Percentiles rank a stretch among this genome's conserved stretches.
Conservation (phyloP, 92 coral and sea anemone species). For the Nematostella vectensis region DNA sequence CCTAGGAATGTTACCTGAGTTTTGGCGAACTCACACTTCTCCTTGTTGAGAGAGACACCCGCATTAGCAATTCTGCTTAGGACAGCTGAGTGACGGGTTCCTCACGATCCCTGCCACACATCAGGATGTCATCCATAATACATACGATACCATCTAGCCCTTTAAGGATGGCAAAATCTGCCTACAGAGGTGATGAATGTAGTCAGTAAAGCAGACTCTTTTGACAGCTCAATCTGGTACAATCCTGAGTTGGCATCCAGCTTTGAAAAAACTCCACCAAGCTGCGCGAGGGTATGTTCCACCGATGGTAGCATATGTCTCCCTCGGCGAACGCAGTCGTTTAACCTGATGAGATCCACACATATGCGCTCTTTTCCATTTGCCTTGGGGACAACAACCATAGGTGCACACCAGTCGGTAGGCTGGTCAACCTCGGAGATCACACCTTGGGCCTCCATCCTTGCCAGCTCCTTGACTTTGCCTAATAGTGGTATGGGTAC, state of each 20-base stretch:
- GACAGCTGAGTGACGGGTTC: conserved; percentile 23
- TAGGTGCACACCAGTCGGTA: conserved; percentile 59
- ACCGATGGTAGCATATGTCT: conserved; percentile 38
- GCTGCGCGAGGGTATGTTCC: conserved; percentile 21
- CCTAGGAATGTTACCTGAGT: conserved; percentile 30
- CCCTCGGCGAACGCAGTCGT: conserved; percentile 41
- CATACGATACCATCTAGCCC: conserved; percentile 28
- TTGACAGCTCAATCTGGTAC: conserved; percentile 12
- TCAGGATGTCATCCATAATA: conserved; percentile 34
- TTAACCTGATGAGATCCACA: conserved; percentile 23
- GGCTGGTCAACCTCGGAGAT: conserved; percentile 39
- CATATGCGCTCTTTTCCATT: conserved; percentile 27
- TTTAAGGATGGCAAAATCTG: conserved; percentile 17
- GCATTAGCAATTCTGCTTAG: conserved; percentile 23
- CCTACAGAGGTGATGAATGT: conserved; percentile 32
- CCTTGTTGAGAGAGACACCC: conserved; percentile 18
- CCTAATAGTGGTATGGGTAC: conserved; percentile 34
- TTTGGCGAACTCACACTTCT: conserved; percentile 34
- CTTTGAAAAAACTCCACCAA: conserved; percentile 11
- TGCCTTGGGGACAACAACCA: conserved; percentile 25
- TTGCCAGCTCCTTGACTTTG: conserved; percentile 28
- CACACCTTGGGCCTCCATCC: conserved; percentile 37
- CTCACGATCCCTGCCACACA: conserved; percentile 24
- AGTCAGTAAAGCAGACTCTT: conserved; percentile 4
- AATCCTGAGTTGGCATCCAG: conserved; percentile 15